Base-by-base conservation (phyloP, 1,140 invertebrate species). In the Chymomyza costata region DNA sequence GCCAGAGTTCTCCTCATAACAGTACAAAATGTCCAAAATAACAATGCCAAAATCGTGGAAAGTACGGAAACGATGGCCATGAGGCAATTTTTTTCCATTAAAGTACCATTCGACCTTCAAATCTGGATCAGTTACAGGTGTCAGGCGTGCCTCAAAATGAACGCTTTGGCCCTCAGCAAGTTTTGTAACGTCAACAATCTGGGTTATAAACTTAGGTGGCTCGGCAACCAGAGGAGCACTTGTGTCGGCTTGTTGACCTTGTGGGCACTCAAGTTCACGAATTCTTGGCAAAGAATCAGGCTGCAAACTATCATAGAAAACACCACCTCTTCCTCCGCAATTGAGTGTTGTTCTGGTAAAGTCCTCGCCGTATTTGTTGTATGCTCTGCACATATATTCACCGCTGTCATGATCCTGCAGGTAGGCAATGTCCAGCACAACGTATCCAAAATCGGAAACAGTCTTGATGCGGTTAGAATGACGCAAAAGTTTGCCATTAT, bases 41-140 rank as follows among this genome's bases (percentile, higher is more conserved):
- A 98, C 97, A 82, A 97, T 96, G 53, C 93, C 96, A 87, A 99
- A 98, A 84, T 99, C 97, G 84, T 98, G 95, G 92, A 97, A 96
- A 37, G 95, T 97, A 65, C 95, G 91, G 84, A 96, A 98, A 51
- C 96, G 92, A 87, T 98, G 96, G 16, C 96, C 96, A 85, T 94
- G 93, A 0, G 94, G 93, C 59, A 97, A 87, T 83, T 95, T 95
- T 85, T 96, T 94, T 43, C 95, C 95, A 85, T 98, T 96, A 73
- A 94, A 96, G 78, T 93, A 96, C 96, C 96, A 98, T 86, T 97
- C 95, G 5, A 99, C 95, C 70, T 92, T 93, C 46, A 98, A 88
- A 69, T 97, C 94, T 13, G 97, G 96, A 88, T 98, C 97, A 48
- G 92, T 94, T 1, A 96, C 91, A 7, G 97, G 97, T 14, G 93